phyloP scores from a whole-genome alignment of 2,113 vertebrate genomes.

The Protomyctophum bolini region DNA sequence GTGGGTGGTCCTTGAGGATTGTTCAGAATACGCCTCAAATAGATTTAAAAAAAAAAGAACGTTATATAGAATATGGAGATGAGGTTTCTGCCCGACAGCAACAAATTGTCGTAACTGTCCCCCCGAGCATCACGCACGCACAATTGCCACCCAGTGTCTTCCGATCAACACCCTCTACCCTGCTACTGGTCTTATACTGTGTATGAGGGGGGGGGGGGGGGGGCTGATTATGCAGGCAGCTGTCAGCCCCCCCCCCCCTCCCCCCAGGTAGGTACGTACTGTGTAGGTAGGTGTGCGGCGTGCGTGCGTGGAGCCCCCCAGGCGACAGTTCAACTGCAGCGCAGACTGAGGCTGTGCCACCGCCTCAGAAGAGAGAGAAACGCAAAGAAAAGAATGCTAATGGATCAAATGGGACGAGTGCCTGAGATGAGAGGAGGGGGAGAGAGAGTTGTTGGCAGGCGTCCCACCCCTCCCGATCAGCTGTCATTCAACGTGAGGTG shows the following conservation, averaged over 20 bases:
- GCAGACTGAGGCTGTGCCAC: slow-evolving; percentile 72
- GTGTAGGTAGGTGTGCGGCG: no score
- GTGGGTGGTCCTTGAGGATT: no score
- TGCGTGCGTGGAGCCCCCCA: slow-evolving; percentile 60
- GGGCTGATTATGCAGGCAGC: slow-evolving; percentile 77
- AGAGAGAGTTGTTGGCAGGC: slow-evolving; percentile 61
- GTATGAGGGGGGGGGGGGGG: slow-evolving; percentile 31
- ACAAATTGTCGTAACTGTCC: no score
- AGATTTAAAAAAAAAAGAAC: no score
- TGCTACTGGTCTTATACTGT: no score
- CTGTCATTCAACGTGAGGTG: slow-evolving; percentile 67
- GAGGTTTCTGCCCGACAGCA: no score
- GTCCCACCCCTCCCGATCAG: slow-evolving; percentile 66
- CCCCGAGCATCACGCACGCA: no score
- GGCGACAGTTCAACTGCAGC: slow-evolving; percentile 79
- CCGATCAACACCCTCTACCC: no score
- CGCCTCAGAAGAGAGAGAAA: slow-evolving; percentile 68
- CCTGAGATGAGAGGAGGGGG: slow-evolving; percentile 62
- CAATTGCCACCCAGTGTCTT: no score
- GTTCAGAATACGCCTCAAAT: no score
- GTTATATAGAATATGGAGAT: no score
- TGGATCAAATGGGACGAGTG: slow-evolving; percentile 75
- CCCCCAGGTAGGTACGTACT: slow-evolving; percentile 45
- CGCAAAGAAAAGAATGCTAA: slow-evolving; percentile 73
- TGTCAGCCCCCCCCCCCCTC: slow-evolving; percentile 57